A percentile compares a stretch with the other conserved stretches of the same genome.
Conservation (phyloP, 2,797 vertebrate species). For the Craterocephalus amniculus region DNA sequence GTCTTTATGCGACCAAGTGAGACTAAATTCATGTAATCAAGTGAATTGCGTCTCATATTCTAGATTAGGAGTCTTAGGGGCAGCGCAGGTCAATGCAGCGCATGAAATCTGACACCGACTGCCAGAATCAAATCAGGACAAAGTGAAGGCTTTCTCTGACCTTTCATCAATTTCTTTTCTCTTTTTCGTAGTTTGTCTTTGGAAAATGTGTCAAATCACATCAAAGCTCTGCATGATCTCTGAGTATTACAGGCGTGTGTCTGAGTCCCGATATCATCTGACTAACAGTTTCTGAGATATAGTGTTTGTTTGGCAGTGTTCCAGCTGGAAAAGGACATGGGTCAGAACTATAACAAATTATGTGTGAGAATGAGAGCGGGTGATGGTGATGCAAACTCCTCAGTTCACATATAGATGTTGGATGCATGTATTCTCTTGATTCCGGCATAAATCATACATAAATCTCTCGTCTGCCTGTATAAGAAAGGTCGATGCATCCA, state of each 20-base stretch:
- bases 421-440: conserved; percentile 3
- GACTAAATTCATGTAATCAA: conserved; percentile 70
- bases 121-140: conserved; percentile 44
- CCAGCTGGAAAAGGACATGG: conserved; percentile 54
- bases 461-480: not conserved
- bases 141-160: conserved; percentile 25
- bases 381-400: conserved; percentile 13
- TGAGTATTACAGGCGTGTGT: conserved; percentile 24
- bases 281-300: conserved; percentile 58
- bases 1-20: conserved; percentile 42
- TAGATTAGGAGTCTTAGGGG: conserved; percentile 45
- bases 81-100: conserved; percentile 28
- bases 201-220: conserved; percentile 31
- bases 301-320: conserved; percentile 46
- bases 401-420: conserved; percentile 14
- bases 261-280: conserved; percentile 30
- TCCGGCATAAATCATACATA: conserved; percentile 20
- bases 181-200: conserved; percentile 41
- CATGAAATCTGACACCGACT: conserved; percentile 50
- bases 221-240: conserved; percentile 40
- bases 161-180: conserved; percentile 28
- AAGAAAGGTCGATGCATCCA: conserved; percentile 9
- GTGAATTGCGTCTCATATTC: conserved; percentile 60
- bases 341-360: not conserved
- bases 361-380: not conserved